Percentiles rank a stretch among this genome's conserved stretches.
Evolutionary conservation across 1,140 invertebrate genomes (phyloP).

Genomic region (Listronotus bonariensis): DNA sequence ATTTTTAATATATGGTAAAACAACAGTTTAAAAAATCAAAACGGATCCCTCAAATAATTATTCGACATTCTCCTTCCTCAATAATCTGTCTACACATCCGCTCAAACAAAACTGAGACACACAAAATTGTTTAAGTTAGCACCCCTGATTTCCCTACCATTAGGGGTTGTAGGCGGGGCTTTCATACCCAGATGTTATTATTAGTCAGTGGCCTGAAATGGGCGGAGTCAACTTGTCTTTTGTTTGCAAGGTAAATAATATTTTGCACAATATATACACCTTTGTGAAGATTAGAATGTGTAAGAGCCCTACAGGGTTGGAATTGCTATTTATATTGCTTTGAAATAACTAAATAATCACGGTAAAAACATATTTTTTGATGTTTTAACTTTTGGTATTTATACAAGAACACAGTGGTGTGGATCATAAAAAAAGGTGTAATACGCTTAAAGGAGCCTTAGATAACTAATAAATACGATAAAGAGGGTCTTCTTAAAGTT

Average conservation of each 20-base stretch:
- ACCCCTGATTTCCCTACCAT: conserved; percentile 26
- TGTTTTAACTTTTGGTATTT: no score
- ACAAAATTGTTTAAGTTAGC: conserved; percentile 27
- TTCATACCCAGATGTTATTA: conserved; percentile 46
- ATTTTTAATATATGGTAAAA: no score
- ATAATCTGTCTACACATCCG: background rate
- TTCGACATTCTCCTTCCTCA: no score
- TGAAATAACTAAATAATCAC: background rate
- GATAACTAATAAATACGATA: no score
- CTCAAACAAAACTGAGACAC: conserved; percentile 9
- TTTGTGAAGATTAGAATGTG: conserved; percentile 49
- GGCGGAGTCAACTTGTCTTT: conserved; percentile 51
- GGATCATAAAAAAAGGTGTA: no score
- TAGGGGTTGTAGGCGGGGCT: conserved; percentile 38
- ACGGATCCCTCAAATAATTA: no score
- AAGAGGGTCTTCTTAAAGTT: no score
- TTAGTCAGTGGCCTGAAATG: conserved; percentile 53
- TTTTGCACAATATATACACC: conserved; percentile 56
- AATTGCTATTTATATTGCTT: background rate
- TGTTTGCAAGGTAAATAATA: conserved; percentile 57
- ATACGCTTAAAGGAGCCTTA: no score
- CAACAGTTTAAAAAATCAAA: no score
- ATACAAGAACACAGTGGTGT: no score
- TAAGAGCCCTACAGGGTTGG: conserved; percentile 8
- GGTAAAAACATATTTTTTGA: no score